Evolutionary conservation across 2,888 invertebrate species (phyloP).

Genomic region (Chrysodeixis includens): DNA sequence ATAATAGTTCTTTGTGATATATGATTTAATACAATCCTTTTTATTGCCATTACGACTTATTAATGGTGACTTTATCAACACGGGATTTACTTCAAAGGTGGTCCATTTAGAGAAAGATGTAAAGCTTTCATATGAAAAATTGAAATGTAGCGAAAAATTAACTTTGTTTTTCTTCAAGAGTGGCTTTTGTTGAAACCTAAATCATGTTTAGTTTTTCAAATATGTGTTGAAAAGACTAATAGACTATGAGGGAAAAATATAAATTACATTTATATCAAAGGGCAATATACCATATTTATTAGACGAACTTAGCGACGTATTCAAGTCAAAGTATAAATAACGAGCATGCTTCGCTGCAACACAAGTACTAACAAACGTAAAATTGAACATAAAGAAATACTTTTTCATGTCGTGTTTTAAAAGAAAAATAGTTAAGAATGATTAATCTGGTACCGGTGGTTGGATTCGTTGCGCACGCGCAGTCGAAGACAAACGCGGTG

Average conservation of each 20-base stretch:
- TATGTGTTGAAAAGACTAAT: conserved; percentile 31
- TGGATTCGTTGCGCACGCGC: conserved; percentile 72
- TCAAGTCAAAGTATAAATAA: not conserved
- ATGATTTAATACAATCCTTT: conserved; percentile 76
- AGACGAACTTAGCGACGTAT: not conserved
- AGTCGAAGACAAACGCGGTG: conserved; percentile 78
- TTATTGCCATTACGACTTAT: conserved; percentile 74
- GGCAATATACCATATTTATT: no score
- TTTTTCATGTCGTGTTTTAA: conserved; percentile 59
- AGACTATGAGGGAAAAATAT: not conserved
- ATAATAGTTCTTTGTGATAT: conserved; percentile 76
- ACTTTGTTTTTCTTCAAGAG: conserved; percentile 34
- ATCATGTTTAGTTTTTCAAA: conserved; percentile 33
- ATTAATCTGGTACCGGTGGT: conserved; percentile 74
- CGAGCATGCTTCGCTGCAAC: not conserved
- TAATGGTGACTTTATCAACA: conserved; percentile 77
- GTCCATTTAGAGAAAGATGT: conserved; percentile 36
- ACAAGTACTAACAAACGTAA: conserved; percentile 10
- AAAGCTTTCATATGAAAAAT: conserved; percentile 37
- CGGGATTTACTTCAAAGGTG: conserved; percentile 75
- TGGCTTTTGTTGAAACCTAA: conserved; percentile 31
- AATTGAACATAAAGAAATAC: conserved; percentile 42
- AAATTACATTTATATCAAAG: not conserved
- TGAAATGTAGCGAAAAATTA: conserved; percentile 40
- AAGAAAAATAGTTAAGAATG: conserved; percentile 74